These are phyloP conservation scores for Todus mexicanus DNA, from an alignment of 2,797 vertebrate species.

Conservation along the genomic window DNA sequence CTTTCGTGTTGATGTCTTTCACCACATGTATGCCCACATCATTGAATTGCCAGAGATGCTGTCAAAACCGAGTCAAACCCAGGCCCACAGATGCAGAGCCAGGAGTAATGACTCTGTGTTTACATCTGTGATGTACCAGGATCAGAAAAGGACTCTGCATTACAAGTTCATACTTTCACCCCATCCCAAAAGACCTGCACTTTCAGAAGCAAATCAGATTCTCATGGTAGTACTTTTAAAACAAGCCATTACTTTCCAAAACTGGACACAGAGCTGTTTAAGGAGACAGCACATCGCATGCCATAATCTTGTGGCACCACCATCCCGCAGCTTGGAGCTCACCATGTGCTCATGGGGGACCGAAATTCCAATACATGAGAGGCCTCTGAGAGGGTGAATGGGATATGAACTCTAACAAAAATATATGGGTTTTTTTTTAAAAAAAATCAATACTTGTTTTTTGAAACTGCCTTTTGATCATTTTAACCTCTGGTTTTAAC, in stretches of 20 bases:
- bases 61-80: neutral
- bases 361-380: neutral
- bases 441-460: neutral
- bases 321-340: neutral
- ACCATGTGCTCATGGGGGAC: neutral
- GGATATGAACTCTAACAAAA: neutral
- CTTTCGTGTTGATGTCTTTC: neutral
- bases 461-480: neutral
- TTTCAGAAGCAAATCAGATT: neutral
- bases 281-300: neutral
- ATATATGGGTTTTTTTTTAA: accelerated
- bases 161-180: neutral
- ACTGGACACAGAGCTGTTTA: neutral
- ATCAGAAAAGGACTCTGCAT: neutral
- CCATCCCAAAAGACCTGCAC: neutral
- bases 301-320: neutral
- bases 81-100: accelerated
- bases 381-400: neutral
- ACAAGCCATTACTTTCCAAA: neutral
- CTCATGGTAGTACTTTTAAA: neutral
- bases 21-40: neutral
- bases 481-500: neutral
- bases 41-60: neutral
- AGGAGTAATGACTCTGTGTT: neutral
- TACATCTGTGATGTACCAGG: neutral